Base-by-base conservation (phyloP, 2,797 vertebrate species). In the Lepilemur septentrionalis region DNA sequence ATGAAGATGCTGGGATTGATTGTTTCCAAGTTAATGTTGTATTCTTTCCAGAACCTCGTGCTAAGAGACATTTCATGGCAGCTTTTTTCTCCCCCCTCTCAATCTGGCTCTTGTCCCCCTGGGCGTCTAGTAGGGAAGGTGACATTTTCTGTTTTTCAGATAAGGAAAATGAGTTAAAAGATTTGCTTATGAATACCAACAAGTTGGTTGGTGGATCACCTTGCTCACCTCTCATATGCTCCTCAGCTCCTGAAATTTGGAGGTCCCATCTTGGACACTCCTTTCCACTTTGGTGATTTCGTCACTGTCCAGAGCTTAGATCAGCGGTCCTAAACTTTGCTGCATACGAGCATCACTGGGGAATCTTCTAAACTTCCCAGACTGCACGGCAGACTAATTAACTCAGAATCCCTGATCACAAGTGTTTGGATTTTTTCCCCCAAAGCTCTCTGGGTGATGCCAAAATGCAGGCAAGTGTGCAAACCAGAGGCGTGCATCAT, bases 351-450 rank as follows among this genome's bases (percentile, higher is more conserved):
- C 92, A 67, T 85, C 67, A 92, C 55, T 55, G 7, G 7, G 52
- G 79, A 25, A 90, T 81, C 78, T 90, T 85, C 69, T 52, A 59
- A 89, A 79, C 4, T 55, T 70, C 59, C 89, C 93, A 86, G 83
- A 78, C 50, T 70, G 43, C 15, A 12, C 46, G 2, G 2, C 4
- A 48, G 81, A 70, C n/a, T 35, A 59, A 90, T 94, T 92, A 95
- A 70, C 41, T 52, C 25, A 82, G 61, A 80, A 48, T 52, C n/a
- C 85, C 85, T 86, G 32, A 63, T 86, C 55, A 38, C 78, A 3
- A 52, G 32, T 59, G 15, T 12, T 41, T 76, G 55, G 17, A 9
- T 30, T 46, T 13, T 46, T 46, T 72, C 18, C 43, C 28, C 43
- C 28, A 8, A 13, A 55, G 41, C 61, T 79, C 46, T 84, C 41